A percentile compares a stretch with the other conserved stretches of the same genome.
Conservation (phyloP, 2,888 invertebrate genomes). For the Malthinus flaveolus region DNA sequence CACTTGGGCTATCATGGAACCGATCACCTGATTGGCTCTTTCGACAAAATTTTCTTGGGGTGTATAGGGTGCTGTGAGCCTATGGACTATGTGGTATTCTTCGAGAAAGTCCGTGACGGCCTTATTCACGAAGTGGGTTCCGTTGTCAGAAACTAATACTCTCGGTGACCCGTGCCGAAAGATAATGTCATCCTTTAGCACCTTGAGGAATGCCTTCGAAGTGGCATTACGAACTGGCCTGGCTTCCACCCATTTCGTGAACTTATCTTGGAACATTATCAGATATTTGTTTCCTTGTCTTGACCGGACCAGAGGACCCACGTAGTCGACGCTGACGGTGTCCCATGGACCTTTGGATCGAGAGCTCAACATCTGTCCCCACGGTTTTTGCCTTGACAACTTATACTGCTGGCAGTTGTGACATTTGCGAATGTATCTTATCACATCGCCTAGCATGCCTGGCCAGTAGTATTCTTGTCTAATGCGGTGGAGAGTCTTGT, state of each 20-base stretch:
- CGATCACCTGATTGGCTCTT: constrained; percentile 39
- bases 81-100: neutral
- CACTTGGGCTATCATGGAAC: constrained; percentile 43
- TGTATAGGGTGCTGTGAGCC: constrained; percentile 15
- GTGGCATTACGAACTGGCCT: constrained; percentile 32
- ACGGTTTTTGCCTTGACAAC: constrained; percentile 18
- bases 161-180: constrained; percentile 21
- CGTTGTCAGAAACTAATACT: constrained; percentile 38
- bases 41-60: constrained; percentile 46
- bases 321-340: constrained; percentile 36
- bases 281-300: constrained; percentile 33
- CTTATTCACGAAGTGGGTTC: constrained; percentile 33
- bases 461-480: constrained; percentile 39
- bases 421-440: constrained; percentile 35
- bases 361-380: constrained; percentile 33
- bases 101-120: neutral
- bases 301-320: constrained; percentile 42
- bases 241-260: constrained; percentile 36
- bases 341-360: constrained; percentile 34
- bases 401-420: constrained; percentile 35
- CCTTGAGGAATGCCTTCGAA: constrained; percentile 13
- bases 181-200: constrained; percentile 16
- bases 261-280: constrained; percentile 38
- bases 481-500: constrained; percentile 35
- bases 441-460: constrained; percentile 35